phyloP scores from a whole-genome alignment of 2,113 vertebrate genomes.

The Fulica atra region DNA sequence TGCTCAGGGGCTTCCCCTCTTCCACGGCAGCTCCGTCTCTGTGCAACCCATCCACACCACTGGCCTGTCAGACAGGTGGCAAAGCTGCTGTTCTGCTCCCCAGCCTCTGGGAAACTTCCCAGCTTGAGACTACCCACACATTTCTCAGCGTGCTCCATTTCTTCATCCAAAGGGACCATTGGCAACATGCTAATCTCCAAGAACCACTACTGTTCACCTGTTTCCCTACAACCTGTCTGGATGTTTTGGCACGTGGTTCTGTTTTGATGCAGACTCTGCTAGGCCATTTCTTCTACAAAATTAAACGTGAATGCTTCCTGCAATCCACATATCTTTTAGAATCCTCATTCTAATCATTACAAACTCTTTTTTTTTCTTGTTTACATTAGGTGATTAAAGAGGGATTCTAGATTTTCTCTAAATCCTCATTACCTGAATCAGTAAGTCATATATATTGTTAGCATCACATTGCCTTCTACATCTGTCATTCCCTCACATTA shows the following conservation, averaged over 20 bases:
- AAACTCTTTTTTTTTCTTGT: neutral
- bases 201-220: rapidly evolving
- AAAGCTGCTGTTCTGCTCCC: neutral
- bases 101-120: neutral
- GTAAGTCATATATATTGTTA: neutral
- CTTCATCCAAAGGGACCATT: neutral
- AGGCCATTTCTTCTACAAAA: neutral
- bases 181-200: neutral
- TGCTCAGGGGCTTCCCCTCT: neutral
- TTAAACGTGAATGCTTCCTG: neutral
- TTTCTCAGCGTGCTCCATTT: neutral
- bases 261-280: neutral
- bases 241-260: neutral
- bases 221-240: neutral
- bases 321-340: neutral
- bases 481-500: neutral
- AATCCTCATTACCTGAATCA: neutral
- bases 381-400: neutral
- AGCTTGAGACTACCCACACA: neutral
- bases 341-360: neutral
- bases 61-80: neutral
- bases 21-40: neutral
- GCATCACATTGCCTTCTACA: neutral
- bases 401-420: neutral
- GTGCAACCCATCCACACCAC: neutral